These are phyloP conservation scores for Pilophorus perplexus DNA, from an alignment of 2,888 invertebrate genomes.

Conservation along the genomic window DNA sequence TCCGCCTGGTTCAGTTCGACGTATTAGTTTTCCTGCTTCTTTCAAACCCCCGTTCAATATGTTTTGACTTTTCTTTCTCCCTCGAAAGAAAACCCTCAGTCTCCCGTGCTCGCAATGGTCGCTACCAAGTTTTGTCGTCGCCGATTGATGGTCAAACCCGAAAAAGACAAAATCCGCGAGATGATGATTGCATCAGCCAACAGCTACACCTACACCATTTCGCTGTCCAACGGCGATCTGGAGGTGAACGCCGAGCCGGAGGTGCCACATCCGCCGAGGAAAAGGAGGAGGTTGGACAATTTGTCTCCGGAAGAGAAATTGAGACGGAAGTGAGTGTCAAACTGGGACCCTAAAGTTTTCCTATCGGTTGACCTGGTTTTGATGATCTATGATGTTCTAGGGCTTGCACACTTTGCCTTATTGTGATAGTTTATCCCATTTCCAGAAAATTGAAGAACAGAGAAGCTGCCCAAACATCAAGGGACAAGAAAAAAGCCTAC, in stretches of 20 bases:
- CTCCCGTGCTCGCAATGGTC: neutral
- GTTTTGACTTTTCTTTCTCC: slow-evolving; percentile 11
- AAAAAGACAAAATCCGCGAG: slow-evolving; percentile 43
- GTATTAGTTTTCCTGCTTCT: too few relatives aligned
- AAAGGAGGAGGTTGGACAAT: slow-evolving; percentile 27
- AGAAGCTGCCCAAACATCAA: slow-evolving; percentile 94
- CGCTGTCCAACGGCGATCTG: slow-evolving; percentile 3
- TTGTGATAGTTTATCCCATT: too few relatives aligned
- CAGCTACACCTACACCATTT: slow-evolving; percentile 37
- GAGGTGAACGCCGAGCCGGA: neutral
- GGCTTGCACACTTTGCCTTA: too few relatives aligned
- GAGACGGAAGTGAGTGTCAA: slow-evolving; percentile 40
- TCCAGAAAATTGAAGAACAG: slow-evolving; percentile 90
- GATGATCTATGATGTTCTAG: too few relatives aligned
- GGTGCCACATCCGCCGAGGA: slow-evolving; percentile 15
- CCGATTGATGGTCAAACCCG: slow-evolving; percentile 25
- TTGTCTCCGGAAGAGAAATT: slow-evolving; percentile 44
- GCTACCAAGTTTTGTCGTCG: slow-evolving; percentile 30
- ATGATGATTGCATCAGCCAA: slow-evolving; percentile 45
- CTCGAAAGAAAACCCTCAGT: neutral
- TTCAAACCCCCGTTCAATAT: too few relatives aligned
- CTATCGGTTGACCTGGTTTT: too few relatives aligned
- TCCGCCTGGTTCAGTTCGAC: too few relatives aligned
- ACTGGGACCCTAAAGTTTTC: neutral
- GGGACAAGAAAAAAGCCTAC: slow-evolving; percentile 87